Evolutionary conservation across 35 echinoderm and acorn worm species (phyloP).

Genomic region (Antedon bifida): DNA sequence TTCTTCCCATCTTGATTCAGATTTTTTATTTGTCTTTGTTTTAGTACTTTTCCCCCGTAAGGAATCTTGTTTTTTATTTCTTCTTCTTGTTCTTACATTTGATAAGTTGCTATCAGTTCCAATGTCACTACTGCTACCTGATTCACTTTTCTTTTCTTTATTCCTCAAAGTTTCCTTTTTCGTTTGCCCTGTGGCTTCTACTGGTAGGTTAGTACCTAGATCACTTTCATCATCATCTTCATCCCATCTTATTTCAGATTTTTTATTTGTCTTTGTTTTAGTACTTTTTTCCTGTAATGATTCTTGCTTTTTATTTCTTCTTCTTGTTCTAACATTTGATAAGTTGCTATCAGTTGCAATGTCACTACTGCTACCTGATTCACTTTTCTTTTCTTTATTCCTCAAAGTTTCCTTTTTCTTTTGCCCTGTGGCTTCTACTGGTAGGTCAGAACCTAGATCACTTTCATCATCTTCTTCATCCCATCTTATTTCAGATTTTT

Average conservation of each 20-base stretch:
- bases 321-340: not conserved
- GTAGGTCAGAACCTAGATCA: not conserved
- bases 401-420: no score
- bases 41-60: not conserved
- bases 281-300: not conserved
- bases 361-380: no score
- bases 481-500: not conserved
- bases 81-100: not conserved
- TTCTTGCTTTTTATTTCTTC: not conserved
- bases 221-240: constrained; percentile 7
- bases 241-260: not conserved
- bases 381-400: no score
- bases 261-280: no score
- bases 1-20: not conserved
- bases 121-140: no score
- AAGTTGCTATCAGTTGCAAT: not conserved
- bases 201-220: not conserved
- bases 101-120: not conserved
- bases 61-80: not conserved
- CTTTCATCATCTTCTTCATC: not conserved
- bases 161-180: no score
- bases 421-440: not conserved
- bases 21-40: not conserved
- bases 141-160: no score
- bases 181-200: no score